Percentiles rank a stretch among this genome's conserved stretches.
phyloP scores from a whole-genome alignment of 2,113 vertebrate genomes.

The Neolamprologus fasciatus region DNA sequence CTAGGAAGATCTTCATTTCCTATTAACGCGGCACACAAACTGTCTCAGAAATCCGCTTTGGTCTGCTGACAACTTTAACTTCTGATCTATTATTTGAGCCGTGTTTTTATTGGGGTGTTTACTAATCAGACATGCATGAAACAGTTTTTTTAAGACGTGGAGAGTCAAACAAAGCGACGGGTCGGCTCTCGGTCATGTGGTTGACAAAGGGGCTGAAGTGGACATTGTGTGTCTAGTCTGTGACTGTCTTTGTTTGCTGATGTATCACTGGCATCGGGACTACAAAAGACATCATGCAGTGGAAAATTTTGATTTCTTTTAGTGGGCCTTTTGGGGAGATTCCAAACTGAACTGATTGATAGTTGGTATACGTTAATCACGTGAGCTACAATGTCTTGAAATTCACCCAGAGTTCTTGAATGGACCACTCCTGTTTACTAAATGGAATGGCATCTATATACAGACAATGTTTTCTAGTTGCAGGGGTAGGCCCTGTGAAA shows the following conservation, averaged over 20 bases:
- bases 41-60: background rate
- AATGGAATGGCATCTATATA: background rate
- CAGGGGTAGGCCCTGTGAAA: background rate
- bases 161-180: background rate
- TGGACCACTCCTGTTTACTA: background rate
- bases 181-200: fast-evolving
- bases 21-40: background rate
- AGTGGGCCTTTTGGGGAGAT: background rate
- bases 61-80: background rate
- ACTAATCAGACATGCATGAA: background rate
- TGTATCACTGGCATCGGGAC: background rate
- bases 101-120: background rate
- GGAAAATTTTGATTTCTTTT: background rate
- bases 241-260: background rate
- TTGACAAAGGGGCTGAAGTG: background rate
- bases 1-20: background rate
- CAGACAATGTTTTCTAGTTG: background rate
- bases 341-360: background rate
- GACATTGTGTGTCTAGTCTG: background rate
- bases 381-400: background rate
- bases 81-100: background rate
- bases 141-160: background rate
- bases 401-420: background rate
- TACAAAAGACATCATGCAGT: background rate
- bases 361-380: background rate